A percentile compares a stretch with the other conserved stretches of the same genome.
phyloP scores from a whole-genome alignment of 1,140 invertebrate genomes.

The Ylistrum balloti region DNA sequence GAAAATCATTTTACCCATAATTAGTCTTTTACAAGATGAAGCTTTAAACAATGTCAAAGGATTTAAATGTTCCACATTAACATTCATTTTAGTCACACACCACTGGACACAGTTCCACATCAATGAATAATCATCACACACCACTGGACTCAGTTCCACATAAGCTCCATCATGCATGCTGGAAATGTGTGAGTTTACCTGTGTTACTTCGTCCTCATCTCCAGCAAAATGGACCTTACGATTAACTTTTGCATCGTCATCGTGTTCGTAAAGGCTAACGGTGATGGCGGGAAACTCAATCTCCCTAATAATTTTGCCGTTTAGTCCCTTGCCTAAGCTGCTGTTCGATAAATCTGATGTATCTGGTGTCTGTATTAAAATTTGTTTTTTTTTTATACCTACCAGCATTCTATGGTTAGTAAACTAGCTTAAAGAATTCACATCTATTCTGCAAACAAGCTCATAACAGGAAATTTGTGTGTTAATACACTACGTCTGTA shows the following conservation, averaged over 20 bases:
- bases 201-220: neutral
- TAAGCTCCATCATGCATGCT: neutral
- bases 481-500: neutral
- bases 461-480: neutral
- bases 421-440: neutral
- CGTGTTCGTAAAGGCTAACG: conserved; percentile 3
- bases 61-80: neutral
- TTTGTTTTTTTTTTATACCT: neutral
- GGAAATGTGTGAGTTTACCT: neutral
- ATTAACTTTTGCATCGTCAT: neutral
- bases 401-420: neutral
- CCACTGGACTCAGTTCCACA: neutral
- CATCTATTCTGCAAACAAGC: conserved; percentile 9
- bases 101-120: neutral
- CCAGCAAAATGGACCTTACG: neutral
- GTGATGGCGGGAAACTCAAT: neutral
- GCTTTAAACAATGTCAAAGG: neutral
- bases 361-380: neutral
- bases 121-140: neutral
- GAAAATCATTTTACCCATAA: too few species aligned
- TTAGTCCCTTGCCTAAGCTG: conserved; percentile 13
- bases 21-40: neutral
- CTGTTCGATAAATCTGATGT: neutral
- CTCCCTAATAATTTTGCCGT: conserved; percentile 12
- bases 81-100: neutral